Evolutionary conservation across 2,797 vertebrate species (phyloP).

Genomic region (Acomys russatus): DNA sequence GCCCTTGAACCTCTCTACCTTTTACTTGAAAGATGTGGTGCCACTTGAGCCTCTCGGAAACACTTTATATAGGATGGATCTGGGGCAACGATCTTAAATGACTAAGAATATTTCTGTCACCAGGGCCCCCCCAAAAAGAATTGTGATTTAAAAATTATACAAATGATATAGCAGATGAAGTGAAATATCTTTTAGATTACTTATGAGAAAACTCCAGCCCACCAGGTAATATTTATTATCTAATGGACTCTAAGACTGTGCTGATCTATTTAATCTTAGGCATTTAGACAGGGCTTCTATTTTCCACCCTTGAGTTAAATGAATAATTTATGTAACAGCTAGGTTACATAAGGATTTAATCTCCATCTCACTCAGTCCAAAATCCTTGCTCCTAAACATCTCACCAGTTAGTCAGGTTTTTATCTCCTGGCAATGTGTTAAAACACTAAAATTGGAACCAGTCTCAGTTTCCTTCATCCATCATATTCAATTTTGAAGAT

Average conservation of each 20-base stretch:
- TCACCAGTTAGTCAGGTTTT: neutral
- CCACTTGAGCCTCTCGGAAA: too few species aligned
- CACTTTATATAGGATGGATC: neutral
- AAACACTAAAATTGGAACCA: neutral
- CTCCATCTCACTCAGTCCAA: neutral
- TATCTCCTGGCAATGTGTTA: neutral
- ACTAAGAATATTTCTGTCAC: neutral
- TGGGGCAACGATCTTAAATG: neutral
- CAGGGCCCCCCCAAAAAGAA: neutral
- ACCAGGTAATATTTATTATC: neutral
- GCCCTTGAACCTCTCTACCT: neutral
- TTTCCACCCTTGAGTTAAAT: neutral
- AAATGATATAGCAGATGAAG: neutral
- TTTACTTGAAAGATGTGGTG: neutral
- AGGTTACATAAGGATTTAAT: neutral
- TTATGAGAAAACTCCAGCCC: neutral
- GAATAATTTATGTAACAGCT: neutral
- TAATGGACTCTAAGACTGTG: neutral
- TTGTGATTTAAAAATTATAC: neutral
- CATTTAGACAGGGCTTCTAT: neutral
- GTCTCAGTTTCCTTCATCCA: neutral
- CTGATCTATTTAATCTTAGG: neutral
- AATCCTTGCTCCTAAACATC: conserved; percentile 20
- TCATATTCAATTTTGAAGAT: neutral
- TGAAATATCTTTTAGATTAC: neutral